These are phyloP conservation scores for Tragelaphus scriptus DNA, from an alignment of 2,113 vertebrate species.

Conservation along the genomic window DNA sequence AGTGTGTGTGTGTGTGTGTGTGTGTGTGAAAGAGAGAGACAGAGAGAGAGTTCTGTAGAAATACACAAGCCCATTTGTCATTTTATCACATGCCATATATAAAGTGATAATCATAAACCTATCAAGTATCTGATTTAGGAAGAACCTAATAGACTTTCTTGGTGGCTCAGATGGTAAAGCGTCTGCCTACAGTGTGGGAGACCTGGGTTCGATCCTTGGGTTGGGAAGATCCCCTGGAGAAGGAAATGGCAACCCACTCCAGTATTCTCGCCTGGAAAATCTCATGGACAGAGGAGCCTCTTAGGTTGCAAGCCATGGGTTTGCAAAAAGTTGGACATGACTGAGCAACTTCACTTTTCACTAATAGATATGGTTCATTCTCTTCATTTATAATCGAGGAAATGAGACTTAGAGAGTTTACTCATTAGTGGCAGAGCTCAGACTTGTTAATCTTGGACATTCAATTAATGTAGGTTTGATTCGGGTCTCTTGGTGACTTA, in stretches of 20 bases:
- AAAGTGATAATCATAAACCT: conserved; percentile 29
- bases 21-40: neutral
- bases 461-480: neutral
- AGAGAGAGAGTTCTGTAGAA: neutral
- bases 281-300: no score
- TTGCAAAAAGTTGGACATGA: no score
- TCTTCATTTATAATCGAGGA: conserved; percentile 9
- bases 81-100: neutral
- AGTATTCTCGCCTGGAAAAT: no score
- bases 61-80: neutral
- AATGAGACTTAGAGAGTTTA: conserved; percentile 14
- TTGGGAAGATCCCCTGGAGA: no score
- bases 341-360: no score
- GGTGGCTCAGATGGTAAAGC: no score
- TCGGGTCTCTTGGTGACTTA: neutral
- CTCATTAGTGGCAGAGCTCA: neutral
- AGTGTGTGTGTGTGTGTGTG: neutral
- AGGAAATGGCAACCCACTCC: no score
- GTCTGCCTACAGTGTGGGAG: no score
- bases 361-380: neutral
- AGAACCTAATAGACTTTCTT: neutral
- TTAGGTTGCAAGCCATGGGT: no score
- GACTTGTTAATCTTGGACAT: neutral
- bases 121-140: conserved; percentile 20
- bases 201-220: no score